phyloP scores from a whole-genome alignment of 2,888 invertebrate species.

The Hypena proboscidalis region DNA sequence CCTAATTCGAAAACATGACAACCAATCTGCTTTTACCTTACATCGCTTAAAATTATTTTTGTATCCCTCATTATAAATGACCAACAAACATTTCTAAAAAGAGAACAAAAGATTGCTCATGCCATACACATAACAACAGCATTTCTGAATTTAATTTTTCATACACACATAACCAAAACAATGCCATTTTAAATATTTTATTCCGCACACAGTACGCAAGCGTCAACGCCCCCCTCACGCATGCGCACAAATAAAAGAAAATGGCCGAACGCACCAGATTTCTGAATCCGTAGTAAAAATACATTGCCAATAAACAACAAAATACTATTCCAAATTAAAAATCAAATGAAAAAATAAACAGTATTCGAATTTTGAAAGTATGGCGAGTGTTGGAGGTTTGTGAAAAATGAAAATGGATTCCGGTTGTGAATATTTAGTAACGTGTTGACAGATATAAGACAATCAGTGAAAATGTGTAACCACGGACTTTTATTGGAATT shows the following conservation, averaged over 20 bases:
- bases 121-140: constrained; percentile 5
- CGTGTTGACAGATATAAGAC: constrained; percentile 66
- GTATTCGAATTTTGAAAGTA: neutral
- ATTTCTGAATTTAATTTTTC: constrained; percentile 22
- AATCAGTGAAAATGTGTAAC: constrained; percentile 60
- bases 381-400: neutral
- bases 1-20: too few species aligned
- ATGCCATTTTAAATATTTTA: constrained; percentile 52
- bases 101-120: constrained; percentile 10
- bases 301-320: constrained; percentile 50
- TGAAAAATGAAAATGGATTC: constrained; percentile 5
- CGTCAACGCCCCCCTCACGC: constrained; percentile 50
- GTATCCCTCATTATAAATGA: too few species aligned
- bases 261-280: constrained; percentile 63
- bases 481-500: constrained; percentile 43
- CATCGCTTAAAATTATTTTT: too few species aligned
- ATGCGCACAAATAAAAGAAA: constrained; percentile 56
- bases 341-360: constrained; percentile 16
- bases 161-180: constrained; percentile 45
- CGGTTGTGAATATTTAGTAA: constrained; percentile 28
- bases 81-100: neutral
- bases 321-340: constrained; percentile 22
- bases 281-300: constrained; percentile 53
- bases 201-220: constrained; percentile 57
- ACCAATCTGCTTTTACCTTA: too few species aligned